Percentiles rank a stretch among this genome's conserved stretches.
Conservation (phyloP, 2,113 vertebrate genomes). For the Muscicapa adusta region DNA sequence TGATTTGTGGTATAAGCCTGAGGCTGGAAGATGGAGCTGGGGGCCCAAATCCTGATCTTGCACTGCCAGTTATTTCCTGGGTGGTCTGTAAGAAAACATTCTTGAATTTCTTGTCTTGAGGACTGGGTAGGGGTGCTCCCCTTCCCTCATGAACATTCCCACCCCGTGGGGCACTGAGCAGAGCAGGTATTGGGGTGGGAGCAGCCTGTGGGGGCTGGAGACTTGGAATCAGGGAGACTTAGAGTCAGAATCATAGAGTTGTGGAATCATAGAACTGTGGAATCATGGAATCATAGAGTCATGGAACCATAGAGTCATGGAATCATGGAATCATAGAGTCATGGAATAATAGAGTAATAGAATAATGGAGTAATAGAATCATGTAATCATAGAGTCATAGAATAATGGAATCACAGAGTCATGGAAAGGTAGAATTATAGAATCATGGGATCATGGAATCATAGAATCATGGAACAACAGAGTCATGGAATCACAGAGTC, state of each 20-base stretch:
- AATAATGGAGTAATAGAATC: accelerated
- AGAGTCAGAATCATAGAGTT: no score
- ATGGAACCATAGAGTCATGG: accelerated
- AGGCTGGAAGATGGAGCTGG: neutral
- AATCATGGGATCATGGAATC: accelerated
- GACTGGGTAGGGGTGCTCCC: neutral
- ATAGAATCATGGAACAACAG: accelerated
- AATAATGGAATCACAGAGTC: accelerated
- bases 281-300: accelerated
- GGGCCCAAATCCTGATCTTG: neutral
- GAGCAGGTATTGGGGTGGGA: neutral
- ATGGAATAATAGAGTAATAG: accelerated
- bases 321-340: no score
- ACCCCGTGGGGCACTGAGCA: accelerated
- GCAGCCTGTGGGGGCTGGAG: neutral
- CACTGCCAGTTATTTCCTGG: neutral
- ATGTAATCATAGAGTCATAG: accelerated
- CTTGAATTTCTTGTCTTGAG: neutral
- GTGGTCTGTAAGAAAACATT: neutral
- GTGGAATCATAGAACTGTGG: accelerated
- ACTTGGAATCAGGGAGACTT: accelerated
- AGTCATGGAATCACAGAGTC: accelerated
- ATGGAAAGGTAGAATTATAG: accelerated
- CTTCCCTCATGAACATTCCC: neutral
- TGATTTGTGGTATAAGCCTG: neutral